These are phyloP conservation scores for Lophius americanus DNA, from an alignment of 2,797 vertebrate genomes.

Conservation along the genomic window DNA sequence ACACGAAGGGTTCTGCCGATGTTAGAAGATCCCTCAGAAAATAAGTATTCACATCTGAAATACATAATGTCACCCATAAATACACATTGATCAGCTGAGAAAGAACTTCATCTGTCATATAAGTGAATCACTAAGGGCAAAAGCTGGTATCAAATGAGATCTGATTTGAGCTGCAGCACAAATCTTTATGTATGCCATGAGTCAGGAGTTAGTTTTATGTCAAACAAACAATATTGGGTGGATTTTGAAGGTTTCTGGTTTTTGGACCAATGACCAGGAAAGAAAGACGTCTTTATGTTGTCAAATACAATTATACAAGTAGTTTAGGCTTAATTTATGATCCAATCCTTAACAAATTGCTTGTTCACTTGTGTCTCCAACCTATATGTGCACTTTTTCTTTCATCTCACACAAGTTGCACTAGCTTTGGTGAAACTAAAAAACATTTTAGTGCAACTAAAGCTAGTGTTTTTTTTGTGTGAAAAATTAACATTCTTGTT, in stretches of 20 bases:
- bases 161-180: slow-evolving; percentile 8
- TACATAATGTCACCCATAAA: slow-evolving; percentile 26
- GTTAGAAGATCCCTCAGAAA: neutral
- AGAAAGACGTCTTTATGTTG: too few species aligned
- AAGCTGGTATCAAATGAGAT: slow-evolving; percentile 9
- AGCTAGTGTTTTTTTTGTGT: neutral
- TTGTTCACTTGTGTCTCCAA: neutral
- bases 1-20: neutral
- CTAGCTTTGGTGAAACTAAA: too few species aligned
- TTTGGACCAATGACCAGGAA: neutral
- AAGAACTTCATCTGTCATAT: slow-evolving; percentile 1
- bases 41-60: slow-evolving; percentile 39
- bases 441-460: too few species aligned
- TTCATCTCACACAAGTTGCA: neutral
- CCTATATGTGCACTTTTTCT: neutral
- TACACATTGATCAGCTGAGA: slow-evolving; percentile 6
- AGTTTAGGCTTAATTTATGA: too few species aligned
- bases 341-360: neutral
- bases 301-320: too few species aligned
- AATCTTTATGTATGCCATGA: neutral
- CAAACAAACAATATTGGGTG: neutral
- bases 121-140: slow-evolving; percentile 18
- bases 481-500: neutral
- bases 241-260: neutral
- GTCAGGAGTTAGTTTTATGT: neutral